Evolutionary conservation across 2,888 invertebrate genomes (phyloP), one percentile per base, ranked within the genome.

Genomic region (Strigamia transsilvanica): DNA sequence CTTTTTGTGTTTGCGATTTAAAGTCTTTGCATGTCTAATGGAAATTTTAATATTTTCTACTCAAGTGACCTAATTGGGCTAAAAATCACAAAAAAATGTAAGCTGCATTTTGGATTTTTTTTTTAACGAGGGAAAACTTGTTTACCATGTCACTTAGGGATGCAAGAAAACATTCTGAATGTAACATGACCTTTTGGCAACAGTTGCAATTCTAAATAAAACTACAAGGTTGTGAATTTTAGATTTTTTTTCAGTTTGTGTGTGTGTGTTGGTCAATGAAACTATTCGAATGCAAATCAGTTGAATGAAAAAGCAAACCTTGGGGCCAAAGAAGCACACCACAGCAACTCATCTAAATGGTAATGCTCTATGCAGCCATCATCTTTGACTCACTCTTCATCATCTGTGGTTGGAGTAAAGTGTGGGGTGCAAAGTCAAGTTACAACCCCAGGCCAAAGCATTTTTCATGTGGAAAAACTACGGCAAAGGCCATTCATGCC

Each of bases 391-490:
- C 73, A 73, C 73, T 73, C 32, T 73, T 32, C 73, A 73, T 73
- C 73, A 73, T 73, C 73, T 73, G 73, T 73, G 73, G 73, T 73
- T 73, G 73, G 73, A 73, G 27, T 32, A 73, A 73, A 73, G 73
- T 73, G 73, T 73, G 32, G 73, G 73, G 73, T 73, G 73, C 32
- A 73, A 73, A 73, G 73, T 73, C 73, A 73, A 73, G 73, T 73
- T 32, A 27, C 73, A 73, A 73, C 73, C 73, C 15, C 13, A 73
- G 73, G 73, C 73, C 73, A 73, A 66, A 27, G 32, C 73, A 73
- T 73, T 73, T 73, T 73, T 73, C 73, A 73, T 73, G 73, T 32
- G 73, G 73, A 73, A 73, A 73, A 73, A 73, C 73, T 73, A 73
- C 23, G 61, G 61, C 61, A 61, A 21, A 61, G 73, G n/a, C 73